Conservation (phyloP, 2,888 invertebrate species). For the Microctonus brassicae region DNA sequence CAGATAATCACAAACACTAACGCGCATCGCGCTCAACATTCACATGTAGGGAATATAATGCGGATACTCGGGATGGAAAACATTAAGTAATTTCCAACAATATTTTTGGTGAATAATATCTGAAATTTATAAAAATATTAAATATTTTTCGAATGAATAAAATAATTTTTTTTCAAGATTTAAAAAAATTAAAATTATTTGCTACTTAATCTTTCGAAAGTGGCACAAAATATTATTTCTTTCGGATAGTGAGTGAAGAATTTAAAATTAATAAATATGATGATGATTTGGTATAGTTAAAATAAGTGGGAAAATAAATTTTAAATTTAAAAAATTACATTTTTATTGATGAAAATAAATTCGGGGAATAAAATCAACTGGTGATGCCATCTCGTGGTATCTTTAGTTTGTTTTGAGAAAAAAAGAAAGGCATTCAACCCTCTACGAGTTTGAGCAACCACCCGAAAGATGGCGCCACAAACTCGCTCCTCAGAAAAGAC, state of each 20-base stretch:
- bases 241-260: no score
- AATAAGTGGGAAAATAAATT: neutral
- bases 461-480: conserved; percentile 60
- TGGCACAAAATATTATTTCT: no score
- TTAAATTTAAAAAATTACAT: neutral
- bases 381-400: conserved; percentile 57
- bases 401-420: conserved; percentile 50
- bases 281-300: neutral
- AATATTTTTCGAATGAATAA: no score
- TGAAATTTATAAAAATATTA: no score
- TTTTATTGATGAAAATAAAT: neutral
- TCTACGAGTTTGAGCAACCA: conserved; percentile 47
- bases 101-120: neutral
- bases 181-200: no score
- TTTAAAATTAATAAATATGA: no score
- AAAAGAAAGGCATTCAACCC: conserved; percentile 16
- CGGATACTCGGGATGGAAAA: neutral
- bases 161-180: no score
- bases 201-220: no score
- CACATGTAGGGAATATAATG: neutral
- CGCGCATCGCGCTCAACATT: neutral
- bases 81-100: neutral
- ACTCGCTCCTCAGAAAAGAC: conserved; percentile 35
- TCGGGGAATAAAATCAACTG: conserved; percentile 28
- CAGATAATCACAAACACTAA: no score